Evolutionary conservation across 2,888 invertebrate species (phyloP), one percentile per base, ranked within the genome.

Genomic region (Drosophila stalkeri): DNA sequence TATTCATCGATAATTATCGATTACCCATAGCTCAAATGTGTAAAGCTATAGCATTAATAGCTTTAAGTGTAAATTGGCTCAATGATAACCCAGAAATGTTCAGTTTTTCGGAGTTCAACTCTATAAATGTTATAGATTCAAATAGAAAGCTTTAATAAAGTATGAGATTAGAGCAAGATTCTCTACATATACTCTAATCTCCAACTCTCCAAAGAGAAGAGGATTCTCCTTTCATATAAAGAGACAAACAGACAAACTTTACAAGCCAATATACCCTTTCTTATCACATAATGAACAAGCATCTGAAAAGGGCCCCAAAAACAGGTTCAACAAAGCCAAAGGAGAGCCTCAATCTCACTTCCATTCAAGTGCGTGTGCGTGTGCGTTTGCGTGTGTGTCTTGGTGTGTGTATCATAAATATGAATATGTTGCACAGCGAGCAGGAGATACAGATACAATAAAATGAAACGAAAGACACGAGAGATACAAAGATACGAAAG

Each of bases 401-500:
- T 14, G 55, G 46, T 64, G 64, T 20, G 64, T 71, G 82, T 82
- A 86, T 73, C 80, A 80, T 80, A 82, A 85, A 85, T 86, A 86
- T 84, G 84, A 86, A 80, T 81, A 86, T 82, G 80, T 77, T 80
- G 77, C 82, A 74, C 77, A 65, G 60, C 49, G 44, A 64, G 64
- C 60, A 16, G 37, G 31, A 57, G n/a, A 69, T 14, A 39, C 49
- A 55, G 12, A 55, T 54, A 47, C 31, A 54, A 55, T 39, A n/a
- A 46, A 39, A 49, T 31, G 23, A 12, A 49, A 49, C 27, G 37
- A 8, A 18, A 49, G 60, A 37, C 11, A 64, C 18, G 43, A 39
- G n/a, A 55, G 56, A 64, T 64, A 71, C 72, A 55, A 54, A 75
- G 39, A 39, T 31, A 49, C 46, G n/a, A 46, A 33, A 18, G 72